Evolutionary conservation across 92 coral and sea anemone species (phyloP).

Genomic region (Epizoanthus stellaris): DNA sequence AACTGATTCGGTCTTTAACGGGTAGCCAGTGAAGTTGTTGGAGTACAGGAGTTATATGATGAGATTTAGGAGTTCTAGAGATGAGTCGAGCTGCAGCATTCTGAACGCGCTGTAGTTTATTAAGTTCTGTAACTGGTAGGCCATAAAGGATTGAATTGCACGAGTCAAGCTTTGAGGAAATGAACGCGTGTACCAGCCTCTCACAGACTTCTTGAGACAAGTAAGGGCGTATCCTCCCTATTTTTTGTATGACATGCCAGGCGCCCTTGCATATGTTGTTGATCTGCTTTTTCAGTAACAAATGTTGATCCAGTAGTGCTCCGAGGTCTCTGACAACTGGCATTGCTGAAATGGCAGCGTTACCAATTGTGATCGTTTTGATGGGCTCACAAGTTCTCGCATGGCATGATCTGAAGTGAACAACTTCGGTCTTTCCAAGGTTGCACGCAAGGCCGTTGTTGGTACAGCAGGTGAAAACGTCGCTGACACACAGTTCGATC

Average conservation of each 20-base stretch:
- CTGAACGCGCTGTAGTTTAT: too few relatives aligned
- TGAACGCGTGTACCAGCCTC: too few relatives aligned
- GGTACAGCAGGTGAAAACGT: slow-evolving; percentile 29
- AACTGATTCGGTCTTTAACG: slow-evolving; percentile 42
- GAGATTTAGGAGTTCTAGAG: slow-evolving; percentile 25
- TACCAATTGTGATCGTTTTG: slow-evolving; percentile 12
- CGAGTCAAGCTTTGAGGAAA: too few relatives aligned
- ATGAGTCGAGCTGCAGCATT: slow-evolving; percentile 48
- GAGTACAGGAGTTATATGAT: slow-evolving; percentile 48
- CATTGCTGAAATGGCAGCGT: slow-evolving; percentile 20
- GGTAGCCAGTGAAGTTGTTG: slow-evolving; percentile 53
- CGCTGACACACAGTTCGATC: slow-evolving; percentile 26
- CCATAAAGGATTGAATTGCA: slow-evolving; percentile 27
- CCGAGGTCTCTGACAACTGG: slow-evolving; percentile 39
- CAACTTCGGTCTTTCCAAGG: slow-evolving; percentile 27
- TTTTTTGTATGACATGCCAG: too few relatives aligned
- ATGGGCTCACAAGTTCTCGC: slow-evolving; percentile 12
- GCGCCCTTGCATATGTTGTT: too few relatives aligned
- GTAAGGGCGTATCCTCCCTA: too few relatives aligned
- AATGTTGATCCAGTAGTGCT: slow-evolving; percentile 33
- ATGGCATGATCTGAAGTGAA: slow-evolving; percentile 28
- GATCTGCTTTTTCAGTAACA: slow-evolving; percentile 31
- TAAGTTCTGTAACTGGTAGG: slow-evolving; percentile 33
- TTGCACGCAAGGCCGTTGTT: slow-evolving; percentile 21
- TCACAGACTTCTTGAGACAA: too few relatives aligned